A percentile compares a stretch with the other conserved stretches of the same genome.
Conservation (phyloP, 1,140 invertebrate genomes). For the Limonius californicus region DNA sequence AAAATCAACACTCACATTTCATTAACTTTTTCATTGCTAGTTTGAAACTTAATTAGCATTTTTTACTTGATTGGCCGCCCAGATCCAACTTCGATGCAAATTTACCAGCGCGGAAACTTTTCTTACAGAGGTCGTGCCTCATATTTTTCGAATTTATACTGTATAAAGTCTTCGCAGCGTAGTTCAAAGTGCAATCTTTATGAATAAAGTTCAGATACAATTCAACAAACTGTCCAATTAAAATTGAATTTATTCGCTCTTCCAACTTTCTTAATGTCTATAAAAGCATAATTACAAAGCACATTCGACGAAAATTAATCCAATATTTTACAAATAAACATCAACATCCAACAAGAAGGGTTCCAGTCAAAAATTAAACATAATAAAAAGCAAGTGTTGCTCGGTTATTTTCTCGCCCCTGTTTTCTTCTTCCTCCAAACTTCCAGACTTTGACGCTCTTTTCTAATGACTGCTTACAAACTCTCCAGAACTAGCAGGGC, state of each 20-base stretch:
- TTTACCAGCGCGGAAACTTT: not conserved
- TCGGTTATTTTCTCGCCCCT: not conserved
- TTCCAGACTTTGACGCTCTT: not conserved
- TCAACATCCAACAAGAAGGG: constrained; percentile 20
- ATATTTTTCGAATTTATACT: not conserved
- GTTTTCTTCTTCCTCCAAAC: not conserved
- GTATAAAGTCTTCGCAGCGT: not conserved
- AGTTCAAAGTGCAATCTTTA: constrained; percentile 27
- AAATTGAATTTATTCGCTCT: constrained; percentile 30
- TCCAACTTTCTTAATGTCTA: constrained; percentile 24
- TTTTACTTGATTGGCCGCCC: not conserved
- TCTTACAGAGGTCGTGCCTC: not conserved
- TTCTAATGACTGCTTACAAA: not conserved
- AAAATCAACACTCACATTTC: not conserved
- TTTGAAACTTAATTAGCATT: not conserved
- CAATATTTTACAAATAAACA: constrained; percentile 27
- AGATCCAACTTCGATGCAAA: not conserved
- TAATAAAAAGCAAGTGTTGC: constrained; percentile 23
- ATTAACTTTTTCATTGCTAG: not conserved
- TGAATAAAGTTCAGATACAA: constrained; percentile 25
- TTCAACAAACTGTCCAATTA: constrained; percentile 31
- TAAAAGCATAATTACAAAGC: constrained; percentile 25
- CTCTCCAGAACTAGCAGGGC: not conserved
- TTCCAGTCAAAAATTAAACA: constrained; percentile 20
- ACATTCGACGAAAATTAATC: constrained; percentile 25